These are phyloP conservation scores for Plecotus auritus DNA, from an alignment of 2,113 vertebrate genomes.

Conservation along the genomic window DNA sequence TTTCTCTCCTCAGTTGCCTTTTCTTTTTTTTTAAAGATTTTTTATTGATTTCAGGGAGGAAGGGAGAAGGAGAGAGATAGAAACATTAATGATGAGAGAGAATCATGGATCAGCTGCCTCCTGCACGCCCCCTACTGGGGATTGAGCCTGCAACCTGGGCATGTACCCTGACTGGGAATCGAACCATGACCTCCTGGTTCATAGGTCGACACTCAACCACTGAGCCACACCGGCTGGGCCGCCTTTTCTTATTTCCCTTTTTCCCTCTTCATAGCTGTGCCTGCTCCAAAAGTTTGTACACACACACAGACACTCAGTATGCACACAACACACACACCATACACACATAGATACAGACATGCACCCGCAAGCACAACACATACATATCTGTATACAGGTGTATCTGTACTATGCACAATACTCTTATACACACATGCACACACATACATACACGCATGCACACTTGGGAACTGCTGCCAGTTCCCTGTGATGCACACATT, in stretches of 20 bases:
- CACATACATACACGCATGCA: rapidly evolving
- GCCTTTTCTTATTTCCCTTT: neutral
- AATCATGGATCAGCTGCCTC: too few relatives aligned
- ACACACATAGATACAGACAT: neutral
- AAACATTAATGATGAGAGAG: too few relatives aligned
- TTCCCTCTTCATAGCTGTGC: neutral
- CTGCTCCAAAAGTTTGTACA: neutral
- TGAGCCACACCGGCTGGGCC: too few relatives aligned
- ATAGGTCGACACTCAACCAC: too few relatives aligned
- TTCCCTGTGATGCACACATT: neutral
- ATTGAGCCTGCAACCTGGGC: too few relatives aligned
- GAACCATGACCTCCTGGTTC: too few relatives aligned
- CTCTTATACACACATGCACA: neutral
- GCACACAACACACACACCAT: neutral
- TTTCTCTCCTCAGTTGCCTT: neutral
- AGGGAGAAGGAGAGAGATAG: too few relatives aligned
- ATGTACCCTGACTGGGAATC: too few relatives aligned
- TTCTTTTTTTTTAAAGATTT: neutral
- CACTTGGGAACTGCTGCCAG: neutral
- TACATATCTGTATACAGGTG: neutral
- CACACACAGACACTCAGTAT: neutral
- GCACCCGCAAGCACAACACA: neutral
- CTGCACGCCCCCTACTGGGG: too few relatives aligned
- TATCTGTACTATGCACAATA: neutral
- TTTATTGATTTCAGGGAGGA: too few relatives aligned